These are phyloP conservation scores for Nomada lathburiana DNA, from an alignment of 2,888 invertebrate genomes.

Conservation along the genomic window DNA sequence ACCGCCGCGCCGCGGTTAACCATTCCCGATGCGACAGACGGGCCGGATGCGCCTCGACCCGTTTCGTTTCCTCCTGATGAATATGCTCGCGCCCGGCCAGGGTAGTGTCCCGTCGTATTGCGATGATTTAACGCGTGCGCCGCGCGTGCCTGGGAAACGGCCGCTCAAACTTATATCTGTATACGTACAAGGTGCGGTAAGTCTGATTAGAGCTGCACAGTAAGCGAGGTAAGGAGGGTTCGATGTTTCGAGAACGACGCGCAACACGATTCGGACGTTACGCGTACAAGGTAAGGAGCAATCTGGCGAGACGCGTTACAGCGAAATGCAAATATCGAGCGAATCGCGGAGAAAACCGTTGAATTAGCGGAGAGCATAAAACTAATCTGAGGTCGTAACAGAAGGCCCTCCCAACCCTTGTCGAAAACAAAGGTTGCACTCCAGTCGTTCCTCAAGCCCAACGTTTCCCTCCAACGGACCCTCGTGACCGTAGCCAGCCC, in stretches of 20 bases:
- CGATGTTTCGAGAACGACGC: no score
- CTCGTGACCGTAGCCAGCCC: neutral
- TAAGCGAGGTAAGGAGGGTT: no score
- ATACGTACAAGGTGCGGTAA: no score
- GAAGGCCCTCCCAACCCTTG: neutral
- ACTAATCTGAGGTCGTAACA: slow-evolving; percentile 24
- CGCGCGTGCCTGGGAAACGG: slow-evolving; percentile 48
- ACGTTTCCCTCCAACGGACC: neutral
- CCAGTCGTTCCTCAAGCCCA: neutral
- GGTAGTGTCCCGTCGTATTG: slow-evolving; percentile 43
- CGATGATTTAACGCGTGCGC: slow-evolving; percentile 58
- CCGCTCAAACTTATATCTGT: neutral
- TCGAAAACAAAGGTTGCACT: slow-evolving; percentile 28
- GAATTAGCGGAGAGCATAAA: neutral
- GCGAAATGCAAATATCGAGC: no score
- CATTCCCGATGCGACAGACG: slow-evolving; percentile 35
- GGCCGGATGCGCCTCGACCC: slow-evolving; percentile 16
- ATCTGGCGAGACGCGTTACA: no score
- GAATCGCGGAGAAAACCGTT: neutral
- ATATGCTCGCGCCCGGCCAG: slow-evolving; percentile 39
- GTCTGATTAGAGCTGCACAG: no score
- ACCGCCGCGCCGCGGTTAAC: slow-evolving; percentile 56
- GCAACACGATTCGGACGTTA: no score
- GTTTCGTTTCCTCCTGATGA: slow-evolving; percentile 49
- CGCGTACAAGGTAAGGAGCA: no score